A percentile compares a stretch with the other conserved stretches of the same genome.
Evolutionary conservation across 2,888 invertebrate species (phyloP).

Genomic region (Exephanes ischioxanthus): DNA sequence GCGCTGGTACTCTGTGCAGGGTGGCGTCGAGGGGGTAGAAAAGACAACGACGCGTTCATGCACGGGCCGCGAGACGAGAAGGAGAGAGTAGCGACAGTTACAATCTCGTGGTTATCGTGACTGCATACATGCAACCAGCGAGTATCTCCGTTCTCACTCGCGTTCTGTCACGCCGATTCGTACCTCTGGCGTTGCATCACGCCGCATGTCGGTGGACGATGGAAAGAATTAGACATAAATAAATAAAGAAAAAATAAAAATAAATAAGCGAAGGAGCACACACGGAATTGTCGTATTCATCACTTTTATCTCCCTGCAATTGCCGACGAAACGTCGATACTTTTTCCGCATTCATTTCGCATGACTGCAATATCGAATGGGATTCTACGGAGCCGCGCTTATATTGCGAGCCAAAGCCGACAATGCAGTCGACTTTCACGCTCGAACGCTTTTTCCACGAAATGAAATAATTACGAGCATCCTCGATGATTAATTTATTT

Average conservation of each 20-base stretch:
- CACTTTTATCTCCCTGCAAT: slow-evolving; percentile 37
- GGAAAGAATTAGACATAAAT: neutral
- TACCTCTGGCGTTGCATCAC: slow-evolving; percentile 25
- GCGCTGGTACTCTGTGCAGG: slow-evolving; percentile 15
- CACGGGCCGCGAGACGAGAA: slow-evolving; percentile 23
- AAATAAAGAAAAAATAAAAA: neutral
- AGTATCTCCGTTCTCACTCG: slow-evolving; percentile 1
- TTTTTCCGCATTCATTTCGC: slow-evolving; percentile 45
- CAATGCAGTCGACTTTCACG: neutral
- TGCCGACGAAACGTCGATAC: slow-evolving; percentile 43
- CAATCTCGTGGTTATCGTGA: slow-evolving; percentile 36
- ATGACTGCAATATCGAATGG: slow-evolving; percentile 21
- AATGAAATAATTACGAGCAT: neutral
- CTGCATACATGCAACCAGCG: slow-evolving; percentile 18
- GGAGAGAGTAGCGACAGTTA: slow-evolving; percentile 39
- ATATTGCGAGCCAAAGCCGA: neutral
- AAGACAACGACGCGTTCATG: slow-evolving; percentile 30
- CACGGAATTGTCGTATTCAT: slow-evolving; percentile 34
- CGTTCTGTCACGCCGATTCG: slow-evolving; percentile 10
- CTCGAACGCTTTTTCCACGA: neutral
- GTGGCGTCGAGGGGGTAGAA: slow-evolving; percentile 10
- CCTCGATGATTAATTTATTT: neutral
- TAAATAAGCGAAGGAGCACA: slow-evolving; percentile 18
- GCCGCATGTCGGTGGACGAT: slow-evolving; percentile 31
- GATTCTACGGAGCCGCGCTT: neutral